phyloP scores from a whole-genome alignment of 1,140 invertebrate species.

The Augochlora pura region DNA sequence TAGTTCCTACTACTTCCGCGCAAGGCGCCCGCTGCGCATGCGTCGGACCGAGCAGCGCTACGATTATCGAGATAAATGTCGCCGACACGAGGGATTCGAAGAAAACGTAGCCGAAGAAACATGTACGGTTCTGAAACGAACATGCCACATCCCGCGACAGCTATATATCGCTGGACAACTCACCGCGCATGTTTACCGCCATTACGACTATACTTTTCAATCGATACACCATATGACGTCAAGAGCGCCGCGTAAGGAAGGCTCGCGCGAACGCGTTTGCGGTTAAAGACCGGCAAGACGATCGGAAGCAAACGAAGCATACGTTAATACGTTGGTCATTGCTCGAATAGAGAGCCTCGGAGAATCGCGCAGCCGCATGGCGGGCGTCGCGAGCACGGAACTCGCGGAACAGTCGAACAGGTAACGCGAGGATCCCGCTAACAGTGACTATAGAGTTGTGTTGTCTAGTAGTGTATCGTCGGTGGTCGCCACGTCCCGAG shows the following conservation, averaged over 20 bases:
- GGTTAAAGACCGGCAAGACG: no score
- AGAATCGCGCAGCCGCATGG: no score
- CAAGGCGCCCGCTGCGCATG: background rate
- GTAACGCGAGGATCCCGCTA: no score
- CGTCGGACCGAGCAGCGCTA: background rate
- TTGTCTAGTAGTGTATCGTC: no score
- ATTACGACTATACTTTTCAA: constrained; percentile 47
- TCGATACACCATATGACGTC: constrained; percentile 81
- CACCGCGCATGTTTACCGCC: constrained; percentile 16
- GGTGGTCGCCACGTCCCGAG: no score
- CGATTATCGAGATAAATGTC: background rate
- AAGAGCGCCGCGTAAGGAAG: constrained; percentile 60
- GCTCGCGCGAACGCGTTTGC: background rate
- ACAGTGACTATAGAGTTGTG: no score
- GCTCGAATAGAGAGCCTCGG: no score
- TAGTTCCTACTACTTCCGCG: background rate
- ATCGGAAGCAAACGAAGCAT: no score
- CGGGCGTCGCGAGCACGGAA: no score
- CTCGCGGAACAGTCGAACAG: no score
- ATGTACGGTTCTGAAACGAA: background rate
- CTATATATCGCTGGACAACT: background rate
- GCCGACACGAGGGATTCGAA: background rate
- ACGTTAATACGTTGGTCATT: no score
- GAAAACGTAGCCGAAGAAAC: background rate
- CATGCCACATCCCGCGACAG: background rate